Evolutionary conservation across 2,888 invertebrate species (phyloP).

Genomic region (Leptinotarsa haldemani): DNA sequence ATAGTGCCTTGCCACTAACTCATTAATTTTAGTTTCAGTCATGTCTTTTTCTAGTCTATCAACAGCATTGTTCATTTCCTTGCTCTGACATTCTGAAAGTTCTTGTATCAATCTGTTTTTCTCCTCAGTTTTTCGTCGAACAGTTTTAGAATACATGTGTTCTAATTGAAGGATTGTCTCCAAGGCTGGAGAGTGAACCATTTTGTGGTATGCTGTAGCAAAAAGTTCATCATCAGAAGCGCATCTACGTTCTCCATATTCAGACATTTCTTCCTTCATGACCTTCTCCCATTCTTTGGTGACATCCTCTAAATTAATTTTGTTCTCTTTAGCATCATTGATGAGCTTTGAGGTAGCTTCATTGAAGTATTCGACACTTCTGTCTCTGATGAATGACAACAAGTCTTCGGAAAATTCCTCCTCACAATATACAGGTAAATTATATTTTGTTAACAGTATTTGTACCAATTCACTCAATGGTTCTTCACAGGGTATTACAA

Average conservation of each 20-base stretch:
- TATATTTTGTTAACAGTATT: constrained; percentile 56
- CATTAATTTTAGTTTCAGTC: constrained; percentile 88
- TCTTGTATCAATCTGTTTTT: constrained; percentile 79
- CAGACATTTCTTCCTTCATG: constrained; percentile 83
- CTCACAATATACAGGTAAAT: constrained; percentile 61
- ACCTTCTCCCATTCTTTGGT: constrained; percentile 83
- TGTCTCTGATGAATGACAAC: constrained; percentile 42
- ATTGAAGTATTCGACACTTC: constrained; percentile 69
- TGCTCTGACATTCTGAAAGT: constrained; percentile 80
- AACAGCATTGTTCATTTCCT: constrained; percentile 90
- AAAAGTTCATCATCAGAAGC: constrained; percentile 89
- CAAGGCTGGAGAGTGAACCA: constrained; percentile 76
- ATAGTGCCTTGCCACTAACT: constrained; percentile 83
- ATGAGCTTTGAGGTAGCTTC: constrained; percentile 73
- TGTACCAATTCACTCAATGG: constrained; percentile 58
- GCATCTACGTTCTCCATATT: constrained; percentile 84
- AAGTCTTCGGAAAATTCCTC: constrained; percentile 55
- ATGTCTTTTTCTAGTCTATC: constrained; percentile 80
- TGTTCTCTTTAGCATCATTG: constrained; percentile 72
- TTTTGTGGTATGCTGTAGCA: constrained; percentile 84
- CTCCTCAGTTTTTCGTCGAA: constrained; percentile 78
- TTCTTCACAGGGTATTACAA: constrained; percentile 58
- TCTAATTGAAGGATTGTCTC: constrained; percentile 91
- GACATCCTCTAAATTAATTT: constrained; percentile 78
- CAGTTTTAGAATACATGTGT: constrained; percentile 85